Percentiles rank a stretch among this genome's conserved stretches.
Evolutionary conservation across 2,797 vertebrate species (phyloP).

Genomic region (Chelonia mydas): DNA sequence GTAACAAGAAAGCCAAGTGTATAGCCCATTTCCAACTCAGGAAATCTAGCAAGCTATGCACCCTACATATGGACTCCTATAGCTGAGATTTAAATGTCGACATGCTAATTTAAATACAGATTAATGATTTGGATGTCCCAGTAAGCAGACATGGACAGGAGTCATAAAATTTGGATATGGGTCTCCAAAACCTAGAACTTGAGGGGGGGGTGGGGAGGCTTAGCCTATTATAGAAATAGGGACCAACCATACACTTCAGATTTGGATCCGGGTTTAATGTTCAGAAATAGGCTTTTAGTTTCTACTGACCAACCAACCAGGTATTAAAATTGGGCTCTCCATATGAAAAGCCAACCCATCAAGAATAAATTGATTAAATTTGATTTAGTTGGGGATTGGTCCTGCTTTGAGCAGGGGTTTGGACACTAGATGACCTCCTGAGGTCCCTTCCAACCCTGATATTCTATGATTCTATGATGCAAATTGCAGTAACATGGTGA

Average conservation of each 20-base stretch:
- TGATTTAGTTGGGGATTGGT: no score
- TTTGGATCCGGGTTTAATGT: neutral
- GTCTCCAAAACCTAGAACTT: neutral
- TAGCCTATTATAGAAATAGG: neutral
- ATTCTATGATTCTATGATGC: neutral
- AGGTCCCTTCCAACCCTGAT: no score
- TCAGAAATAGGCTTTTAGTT: neutral
- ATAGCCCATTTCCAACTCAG: neutral
- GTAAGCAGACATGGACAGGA: neutral
- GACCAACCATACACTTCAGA: neutral
- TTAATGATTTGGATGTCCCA: neutral
- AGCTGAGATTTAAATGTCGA: neutral
- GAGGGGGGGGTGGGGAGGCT: neutral
- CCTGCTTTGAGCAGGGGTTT: no score
- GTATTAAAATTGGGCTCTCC: neutral
- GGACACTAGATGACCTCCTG: no score
- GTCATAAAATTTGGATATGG: neutral
- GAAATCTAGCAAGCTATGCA: neutral
- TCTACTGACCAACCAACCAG: neutral
- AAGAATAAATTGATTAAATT: neutral
- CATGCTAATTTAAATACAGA: neutral
- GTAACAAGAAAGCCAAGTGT: neutral
- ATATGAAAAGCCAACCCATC: neutral
- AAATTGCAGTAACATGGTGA: neutral
- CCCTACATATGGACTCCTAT: neutral